A percentile compares a stretch with the other conserved stretches of the same genome.
Evolutionary conservation across 2,113 vertebrate genomes (phyloP).

Genomic region (Tetrax tetrax): DNA sequence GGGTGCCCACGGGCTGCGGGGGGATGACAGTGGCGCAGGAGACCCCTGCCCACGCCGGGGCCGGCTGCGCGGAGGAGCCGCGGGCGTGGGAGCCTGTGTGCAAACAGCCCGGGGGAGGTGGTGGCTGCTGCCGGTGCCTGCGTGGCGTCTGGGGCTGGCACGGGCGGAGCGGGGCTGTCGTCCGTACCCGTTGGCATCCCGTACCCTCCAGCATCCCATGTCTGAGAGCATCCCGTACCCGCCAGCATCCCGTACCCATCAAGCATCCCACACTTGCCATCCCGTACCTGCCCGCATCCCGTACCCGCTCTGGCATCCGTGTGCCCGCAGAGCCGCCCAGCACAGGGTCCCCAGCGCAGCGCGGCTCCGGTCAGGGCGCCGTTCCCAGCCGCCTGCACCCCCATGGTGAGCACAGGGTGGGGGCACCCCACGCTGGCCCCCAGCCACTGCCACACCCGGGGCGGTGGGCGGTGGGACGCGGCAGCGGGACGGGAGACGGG

Average conservation of each 20-base stretch:
- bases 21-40: too few species aligned
- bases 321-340: not conserved
- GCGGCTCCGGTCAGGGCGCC: not conserved
- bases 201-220: not conserved
- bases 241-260: too few species aligned
- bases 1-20: not conserved
- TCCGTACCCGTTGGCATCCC: accelerated
- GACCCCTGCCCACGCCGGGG: not conserved
- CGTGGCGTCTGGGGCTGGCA: not conserved
- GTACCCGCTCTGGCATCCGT: too few species aligned
- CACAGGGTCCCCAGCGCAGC: not conserved
- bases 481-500: accelerated
- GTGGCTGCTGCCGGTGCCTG: not conserved
- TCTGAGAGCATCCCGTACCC: not conserved
- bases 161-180: not conserved
- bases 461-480: not conserved
- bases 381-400: not conserved
- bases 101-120: not conserved
- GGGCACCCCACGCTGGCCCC: not conserved
- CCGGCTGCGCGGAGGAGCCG: not conserved
- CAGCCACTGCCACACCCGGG: not conserved
- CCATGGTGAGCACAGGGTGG: accelerated
- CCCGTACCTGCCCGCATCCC: too few species aligned
- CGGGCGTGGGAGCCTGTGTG: not conserved
- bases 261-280: too few species aligned